A percentile compares a stretch with the other conserved stretches of the same genome.
These are phyloP conservation scores for Acrobasis repandana DNA, from an alignment of 2,888 invertebrate species.

Conservation along the genomic window DNA sequence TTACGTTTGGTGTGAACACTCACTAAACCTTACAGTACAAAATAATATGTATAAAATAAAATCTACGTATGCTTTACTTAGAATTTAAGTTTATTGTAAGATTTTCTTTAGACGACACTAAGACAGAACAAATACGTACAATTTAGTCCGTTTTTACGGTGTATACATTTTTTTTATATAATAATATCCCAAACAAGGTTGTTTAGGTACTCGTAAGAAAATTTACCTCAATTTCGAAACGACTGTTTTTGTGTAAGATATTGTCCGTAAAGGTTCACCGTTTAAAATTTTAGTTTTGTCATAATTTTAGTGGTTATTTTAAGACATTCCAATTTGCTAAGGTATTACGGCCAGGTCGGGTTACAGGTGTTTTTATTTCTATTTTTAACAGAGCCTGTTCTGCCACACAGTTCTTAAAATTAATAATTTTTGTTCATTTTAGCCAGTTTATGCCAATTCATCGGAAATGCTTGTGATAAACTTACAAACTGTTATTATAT, in stretches of 20 bases:
- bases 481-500: too few species aligned
- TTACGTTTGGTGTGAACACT: too few species aligned
- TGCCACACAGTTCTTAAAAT: too few species aligned
- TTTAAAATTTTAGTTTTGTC: slow-evolving; percentile 28
- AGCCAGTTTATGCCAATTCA: too few species aligned
- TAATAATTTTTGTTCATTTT: too few species aligned
- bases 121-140: slow-evolving; percentile 61
- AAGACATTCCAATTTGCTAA: slow-evolving; percentile 42
- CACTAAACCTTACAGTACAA: slow-evolving; percentile 75
- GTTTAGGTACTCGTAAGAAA: slow-evolving; percentile 60
- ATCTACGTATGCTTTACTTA: slow-evolving; percentile 79
- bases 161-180: slow-evolving; percentile 30
- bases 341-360: slow-evolving; percentile 34
- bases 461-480: too few species aligned
- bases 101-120: slow-evolving; percentile 51
- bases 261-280: slow-evolving; percentile 46
- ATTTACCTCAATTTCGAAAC: slow-evolving; percentile 66
- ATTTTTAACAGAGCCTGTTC: background rate
- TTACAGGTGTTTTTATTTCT: background rate
- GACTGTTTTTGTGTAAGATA: slow-evolving; percentile 61
- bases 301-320: slow-evolving; percentile 23
- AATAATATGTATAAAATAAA: slow-evolving; percentile 73
- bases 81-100: slow-evolving; percentile 56
- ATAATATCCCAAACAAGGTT: slow-evolving; percentile 47
- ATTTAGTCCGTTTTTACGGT: slow-evolving; percentile 50